Percentiles rank a stretch among this genome's conserved stretches.
Evolutionary conservation across 2,888 invertebrate genomes (phyloP).

Genomic region (Exocentrus adspersus): DNA sequence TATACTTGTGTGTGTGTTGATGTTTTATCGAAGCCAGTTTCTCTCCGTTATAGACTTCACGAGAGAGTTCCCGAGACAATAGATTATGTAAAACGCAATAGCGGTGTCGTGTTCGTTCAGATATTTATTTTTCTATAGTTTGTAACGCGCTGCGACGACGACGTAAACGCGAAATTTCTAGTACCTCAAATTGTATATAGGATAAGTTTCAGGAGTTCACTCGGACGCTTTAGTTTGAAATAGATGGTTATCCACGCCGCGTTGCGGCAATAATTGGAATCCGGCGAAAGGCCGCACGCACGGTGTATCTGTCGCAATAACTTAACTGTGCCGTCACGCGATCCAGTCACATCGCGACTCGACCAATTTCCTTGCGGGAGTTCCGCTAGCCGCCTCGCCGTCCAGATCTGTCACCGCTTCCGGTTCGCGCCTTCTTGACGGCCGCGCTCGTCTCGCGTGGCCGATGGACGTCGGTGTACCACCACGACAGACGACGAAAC

Average conservation of each 20-base stretch:
- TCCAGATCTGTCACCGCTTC: constrained; percentile 37
- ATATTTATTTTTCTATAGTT: not conserved
- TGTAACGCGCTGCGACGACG: not conserved
- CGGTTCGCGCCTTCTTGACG: constrained; percentile 30
- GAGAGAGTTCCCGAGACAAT: constrained; percentile 16
- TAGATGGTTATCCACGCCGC: not conserved
- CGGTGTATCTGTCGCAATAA: constrained; percentile 27
- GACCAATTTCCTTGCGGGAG: constrained; percentile 41
- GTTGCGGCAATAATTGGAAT: constrained; percentile 3
- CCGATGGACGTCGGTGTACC: constrained; percentile 43
- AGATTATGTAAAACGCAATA: constrained; percentile 14
- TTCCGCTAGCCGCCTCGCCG: constrained; percentile 44
- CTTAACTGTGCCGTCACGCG: constrained; percentile 45
- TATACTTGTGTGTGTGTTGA: constrained; percentile 26
- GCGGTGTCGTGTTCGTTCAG: not conserved
- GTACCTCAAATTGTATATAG: no score
- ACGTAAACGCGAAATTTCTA: no score
- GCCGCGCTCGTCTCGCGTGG: constrained; percentile 36
- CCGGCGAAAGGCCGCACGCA: not conserved
- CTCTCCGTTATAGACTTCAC: constrained; percentile 3
- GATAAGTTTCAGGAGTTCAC: no score
- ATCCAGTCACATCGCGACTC: constrained; percentile 46
- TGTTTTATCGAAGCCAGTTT: constrained; percentile 24
- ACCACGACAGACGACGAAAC: constrained; percentile 38
- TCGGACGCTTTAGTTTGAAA: no score